Evolutionary conservation across 1,140 invertebrate species (phyloP).

Genomic region (Riptortus pedestris): DNA sequence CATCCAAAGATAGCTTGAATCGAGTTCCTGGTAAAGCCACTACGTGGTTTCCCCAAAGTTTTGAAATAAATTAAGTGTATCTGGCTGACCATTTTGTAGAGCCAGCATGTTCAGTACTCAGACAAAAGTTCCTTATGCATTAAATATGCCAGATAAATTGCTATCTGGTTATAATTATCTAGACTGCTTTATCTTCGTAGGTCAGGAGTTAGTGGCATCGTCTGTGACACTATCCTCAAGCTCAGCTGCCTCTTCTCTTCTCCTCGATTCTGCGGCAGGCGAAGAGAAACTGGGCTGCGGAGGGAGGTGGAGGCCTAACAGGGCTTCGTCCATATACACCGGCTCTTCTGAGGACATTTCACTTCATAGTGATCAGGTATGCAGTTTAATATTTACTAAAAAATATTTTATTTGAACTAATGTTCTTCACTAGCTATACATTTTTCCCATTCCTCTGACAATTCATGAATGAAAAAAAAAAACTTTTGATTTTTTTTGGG

Average conservation of each 20-base stretch:
- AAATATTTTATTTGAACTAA: not conserved
- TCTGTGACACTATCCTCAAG: conserved; percentile 44
- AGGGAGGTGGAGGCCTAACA: conserved; percentile 10
- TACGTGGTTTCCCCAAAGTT: too few species aligned
- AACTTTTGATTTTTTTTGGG: too few species aligned
- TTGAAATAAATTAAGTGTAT: too few species aligned
- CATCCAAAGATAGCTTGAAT: too few species aligned
- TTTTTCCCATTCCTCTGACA: too few species aligned
- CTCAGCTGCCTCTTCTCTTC: conserved; percentile 48
- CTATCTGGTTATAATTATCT: too few species aligned
- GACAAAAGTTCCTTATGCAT: too few species aligned
- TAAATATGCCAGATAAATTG: too few species aligned
- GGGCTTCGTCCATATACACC: conserved; percentile 72
- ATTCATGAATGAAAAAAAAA: too few species aligned
- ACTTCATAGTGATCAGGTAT: conserved; percentile 7
- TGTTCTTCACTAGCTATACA: not conserved
- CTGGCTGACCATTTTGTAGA: too few species aligned
- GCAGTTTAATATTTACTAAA: conserved; percentile 37
- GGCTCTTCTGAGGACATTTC: conserved; percentile 77
- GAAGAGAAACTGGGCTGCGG: not conserved
- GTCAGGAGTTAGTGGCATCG: conserved; percentile 30
- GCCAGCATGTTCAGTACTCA: too few species aligned
- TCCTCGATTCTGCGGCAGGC: conserved; percentile 36
- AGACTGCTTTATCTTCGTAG: conserved; percentile 16
- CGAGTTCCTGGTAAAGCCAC: too few species aligned